Conservation (phyloP, 2,888 invertebrate genomes). For the Ophonus ardosiacus region DNA sequence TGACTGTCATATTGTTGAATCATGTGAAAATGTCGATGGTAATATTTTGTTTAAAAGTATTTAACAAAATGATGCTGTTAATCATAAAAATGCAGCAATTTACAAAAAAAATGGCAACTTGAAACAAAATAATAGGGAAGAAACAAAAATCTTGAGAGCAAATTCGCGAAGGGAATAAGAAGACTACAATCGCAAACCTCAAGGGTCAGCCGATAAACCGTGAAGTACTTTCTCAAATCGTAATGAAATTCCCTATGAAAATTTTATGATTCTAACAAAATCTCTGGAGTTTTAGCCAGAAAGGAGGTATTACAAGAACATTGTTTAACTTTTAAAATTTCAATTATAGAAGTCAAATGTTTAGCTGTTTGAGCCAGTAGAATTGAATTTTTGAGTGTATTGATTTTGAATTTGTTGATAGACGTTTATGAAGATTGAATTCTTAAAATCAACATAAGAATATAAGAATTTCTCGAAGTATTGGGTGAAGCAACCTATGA, state of each 20-base stretch:
- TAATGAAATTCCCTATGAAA: constrained; percentile 36
- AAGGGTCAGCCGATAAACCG: constrained; percentile 17
- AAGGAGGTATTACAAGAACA: background rate
- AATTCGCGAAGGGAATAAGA: background rate
- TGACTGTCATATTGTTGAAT: too few relatives aligned
- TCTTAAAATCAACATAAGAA: background rate
- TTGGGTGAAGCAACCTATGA: background rate
- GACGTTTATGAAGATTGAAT: constrained; percentile 4
- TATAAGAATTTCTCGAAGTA: background rate
- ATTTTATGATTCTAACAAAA: constrained; percentile 24
- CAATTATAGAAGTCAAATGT: constrained; percentile 15
- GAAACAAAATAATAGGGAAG: background rate
- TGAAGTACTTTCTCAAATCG: constrained; percentile 35
- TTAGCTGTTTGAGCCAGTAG: constrained; percentile 1
- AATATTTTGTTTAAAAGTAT: too few relatives aligned
- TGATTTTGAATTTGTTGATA: constrained; percentile 8
- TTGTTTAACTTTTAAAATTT: constrained; percentile 13
- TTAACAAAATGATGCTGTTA: too few relatives aligned
- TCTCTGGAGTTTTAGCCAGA: background rate
- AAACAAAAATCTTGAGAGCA: background rate
- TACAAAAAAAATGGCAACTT: too few relatives aligned
- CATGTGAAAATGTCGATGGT: too few relatives aligned
- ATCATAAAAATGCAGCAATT: too few relatives aligned
- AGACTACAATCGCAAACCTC: background rate
- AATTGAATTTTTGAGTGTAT: constrained; percentile 18